Percentiles rank a stretch among this genome's conserved stretches.
Evolutionary conservation across 2,113 vertebrate genomes (phyloP).

Genomic region (Pangasianodon hypophthalmus): DNA sequence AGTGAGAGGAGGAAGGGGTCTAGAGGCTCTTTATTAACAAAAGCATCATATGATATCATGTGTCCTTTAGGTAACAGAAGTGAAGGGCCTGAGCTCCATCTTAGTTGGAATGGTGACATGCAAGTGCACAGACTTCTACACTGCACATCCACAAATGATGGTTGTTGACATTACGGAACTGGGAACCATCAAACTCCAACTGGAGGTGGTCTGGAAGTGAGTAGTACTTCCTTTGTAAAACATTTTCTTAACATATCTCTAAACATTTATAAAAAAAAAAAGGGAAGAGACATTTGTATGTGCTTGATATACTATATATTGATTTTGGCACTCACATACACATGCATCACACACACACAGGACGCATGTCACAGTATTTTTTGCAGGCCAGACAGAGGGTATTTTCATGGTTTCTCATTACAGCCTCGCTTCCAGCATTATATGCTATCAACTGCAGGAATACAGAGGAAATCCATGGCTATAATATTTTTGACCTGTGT

Average conservation of each 20-base stretch:
- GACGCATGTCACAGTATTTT: background rate
- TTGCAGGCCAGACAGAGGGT: background rate
- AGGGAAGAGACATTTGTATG: background rate
- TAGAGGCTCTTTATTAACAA: background rate
- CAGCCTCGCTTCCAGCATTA: background rate
- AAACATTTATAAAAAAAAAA: background rate
- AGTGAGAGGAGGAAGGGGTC: background rate
- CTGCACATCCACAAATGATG: conserved; percentile 83
- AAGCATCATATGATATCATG: background rate
- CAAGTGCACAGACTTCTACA: conserved; percentile 86
- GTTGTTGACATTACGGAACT: conserved; percentile 93
- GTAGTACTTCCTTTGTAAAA: conserved; percentile 51
- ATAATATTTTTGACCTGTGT: background rate
- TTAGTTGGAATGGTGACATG: conserved; percentile 87
- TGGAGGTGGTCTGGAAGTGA: conserved; percentile 95
- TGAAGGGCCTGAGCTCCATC: conserved; percentile 85
- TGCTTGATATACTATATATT: background rate
- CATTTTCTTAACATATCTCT: background rate
- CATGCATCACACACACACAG: background rate
- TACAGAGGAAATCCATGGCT: background rate
- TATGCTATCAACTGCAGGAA: background rate
- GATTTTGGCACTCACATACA: background rate
- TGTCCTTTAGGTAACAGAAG: conserved; percentile 83
- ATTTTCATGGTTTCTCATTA: background rate
- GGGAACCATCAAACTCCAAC: conserved; percentile 93